Evolutionary conservation across 2,113 vertebrate genomes (phyloP).

Genomic region (Steatornis caripensis): DNA sequence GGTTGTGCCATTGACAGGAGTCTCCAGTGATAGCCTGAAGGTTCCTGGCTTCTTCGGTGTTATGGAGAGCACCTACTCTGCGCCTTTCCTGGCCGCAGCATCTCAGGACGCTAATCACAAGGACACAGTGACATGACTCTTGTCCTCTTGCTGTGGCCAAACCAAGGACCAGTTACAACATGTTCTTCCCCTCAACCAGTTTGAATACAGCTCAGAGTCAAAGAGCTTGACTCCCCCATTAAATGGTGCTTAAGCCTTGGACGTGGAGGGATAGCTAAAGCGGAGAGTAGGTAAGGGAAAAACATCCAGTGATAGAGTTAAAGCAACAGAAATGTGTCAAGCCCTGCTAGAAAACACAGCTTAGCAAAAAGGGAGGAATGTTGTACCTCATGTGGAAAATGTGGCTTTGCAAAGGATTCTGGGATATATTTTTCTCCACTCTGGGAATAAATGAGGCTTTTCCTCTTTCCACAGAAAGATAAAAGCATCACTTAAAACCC

Average conservation of each 20-base stretch:
- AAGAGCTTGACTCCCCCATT: background rate
- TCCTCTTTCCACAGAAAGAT: constrained; percentile 34
- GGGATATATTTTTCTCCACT: background rate
- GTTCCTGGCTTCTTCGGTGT: background rate
- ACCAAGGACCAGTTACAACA: background rate
- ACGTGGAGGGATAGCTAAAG: background rate
- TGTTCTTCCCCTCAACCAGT: background rate
- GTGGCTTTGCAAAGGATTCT: background rate
- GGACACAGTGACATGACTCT: background rate
- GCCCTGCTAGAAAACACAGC: background rate
- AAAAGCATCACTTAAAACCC: background rate
- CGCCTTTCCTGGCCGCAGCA: background rate
- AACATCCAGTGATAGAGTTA: background rate
- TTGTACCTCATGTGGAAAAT: constrained; percentile 3
- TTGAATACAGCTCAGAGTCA: background rate
- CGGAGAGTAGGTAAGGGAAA: background rate
- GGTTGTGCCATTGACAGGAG: background rate
- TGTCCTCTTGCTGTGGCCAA: background rate
- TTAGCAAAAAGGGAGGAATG: background rate
- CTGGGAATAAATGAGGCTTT: background rate
- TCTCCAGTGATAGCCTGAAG: background rate
- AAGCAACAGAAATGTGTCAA: background rate
- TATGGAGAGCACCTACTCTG: background rate
- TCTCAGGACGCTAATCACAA: background rate
- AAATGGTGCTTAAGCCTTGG: background rate